Base-by-base conservation (phyloP, 2,888 invertebrate species). In the Eilema griseolum region DNA sequence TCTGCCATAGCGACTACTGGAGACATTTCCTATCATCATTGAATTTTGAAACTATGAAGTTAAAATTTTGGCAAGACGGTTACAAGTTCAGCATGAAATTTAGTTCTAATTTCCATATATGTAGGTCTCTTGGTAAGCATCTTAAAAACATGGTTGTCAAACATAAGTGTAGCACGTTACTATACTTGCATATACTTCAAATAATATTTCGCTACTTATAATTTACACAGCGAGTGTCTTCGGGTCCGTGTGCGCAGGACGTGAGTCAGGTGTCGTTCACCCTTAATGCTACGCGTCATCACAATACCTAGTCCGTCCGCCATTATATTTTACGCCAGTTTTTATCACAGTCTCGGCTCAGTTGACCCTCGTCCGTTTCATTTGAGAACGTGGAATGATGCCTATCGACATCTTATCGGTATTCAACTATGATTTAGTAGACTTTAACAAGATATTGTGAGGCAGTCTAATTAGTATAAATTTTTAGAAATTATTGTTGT, bases 251-350 rank as follows among this genome's bases (percentile, higher is more conserved):
- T 73, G 81, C 83, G 81, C 88, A 88, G 88, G 87, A 86, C 88
- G 89, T 93, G 94, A 94, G 90, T 94, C 94, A 93, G 92, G 90
- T 90, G 94, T 93, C 93, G 85, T 93, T 93, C 79, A 92, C 93
- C 94, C 90, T 79, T 71, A 75, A 71, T 66, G 80, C 80, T 72
- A 61, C 77, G 86, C 89, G 90, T 90, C 93, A 90, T 89, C 90
- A 89, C 90, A 89, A 90, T 89, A 88, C 89, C 90, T 88, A 90
- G 87, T 78, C 72, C 61, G 74, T n/a, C 81, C 78, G 88, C 88
- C 89, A 89, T 90, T 88, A 88, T 87, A 89, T 88, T 91, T 88
- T 85, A 81, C 81, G 73, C 75, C 74, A 74, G 68, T 78, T 80
- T 83, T 83, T 83, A 83, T 83, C 79, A 74, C 71, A 77, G 66